Evolutionary conservation across 2,113 vertebrate species (phyloP), one percentile per base, ranked within the genome.

Genomic region (Campylomormyrus tamandua): DNA sequence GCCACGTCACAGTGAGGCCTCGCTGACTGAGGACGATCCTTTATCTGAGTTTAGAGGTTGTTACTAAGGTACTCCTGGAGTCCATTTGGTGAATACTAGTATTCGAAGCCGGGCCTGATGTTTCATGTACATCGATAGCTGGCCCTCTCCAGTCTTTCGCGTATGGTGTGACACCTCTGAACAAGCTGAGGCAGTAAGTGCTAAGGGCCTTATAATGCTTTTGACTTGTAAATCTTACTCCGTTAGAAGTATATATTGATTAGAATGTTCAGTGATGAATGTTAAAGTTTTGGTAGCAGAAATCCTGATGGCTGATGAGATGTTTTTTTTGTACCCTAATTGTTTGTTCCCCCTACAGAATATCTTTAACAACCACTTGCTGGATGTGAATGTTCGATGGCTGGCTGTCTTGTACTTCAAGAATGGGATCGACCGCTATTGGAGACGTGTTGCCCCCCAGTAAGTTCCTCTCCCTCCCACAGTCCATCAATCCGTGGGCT

Each of bases 361-460:
- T 93, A 99, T 99, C 93, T 98, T 99, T 93, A 99, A 97, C 89
- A 99, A 99, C 93, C 98, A 99, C 92, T 93, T 95, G 91, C 91
- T 99, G 94, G 98, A 98, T 94, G 96, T 99, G 92, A 99, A 99
- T 90, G 98, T 99, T 80, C 96, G 98, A 88, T 99, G 98, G 98
- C 95, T 99, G 91, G 98, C 98, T 77, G 98, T 99, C 88, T 94
- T 99, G 7, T 99, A 99, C 94, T 99, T 99, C 90, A 99, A 99
- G 95, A 98, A 99, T 92, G 98, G 98, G 93, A 99, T 99, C 83
- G 98, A 99, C 95, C 97, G 98, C 92, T 99, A 99, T 92, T 99
- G 98, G 98, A 98, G 98, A 95, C 96, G 98, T 85, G 97, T 97
- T 0, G 97, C 98, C 56, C 97, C 98, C 27, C 97, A 99, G 98